Evolutionary conservation across 2,888 invertebrate genomes (phyloP).

Genomic region (Cistogaster globosa): DNA sequence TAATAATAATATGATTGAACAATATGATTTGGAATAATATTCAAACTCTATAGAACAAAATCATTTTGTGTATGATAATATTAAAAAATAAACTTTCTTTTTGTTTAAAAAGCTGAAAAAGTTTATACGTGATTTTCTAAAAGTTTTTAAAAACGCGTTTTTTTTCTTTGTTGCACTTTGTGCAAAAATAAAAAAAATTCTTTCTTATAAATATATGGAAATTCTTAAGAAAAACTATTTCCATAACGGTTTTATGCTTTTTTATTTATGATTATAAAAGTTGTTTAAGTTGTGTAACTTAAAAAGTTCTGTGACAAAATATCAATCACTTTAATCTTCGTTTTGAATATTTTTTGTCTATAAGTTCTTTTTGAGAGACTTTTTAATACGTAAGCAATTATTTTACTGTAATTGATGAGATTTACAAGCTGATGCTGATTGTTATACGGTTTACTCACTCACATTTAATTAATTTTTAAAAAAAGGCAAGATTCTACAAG

Average conservation of each 20-base stretch:
- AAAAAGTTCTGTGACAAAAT: slow-evolving; percentile 47
- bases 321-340: slow-evolving; percentile 55
- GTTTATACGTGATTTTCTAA: slow-evolving; percentile 44
- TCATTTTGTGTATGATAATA: slow-evolving; percentile 49
- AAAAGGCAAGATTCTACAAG: too few relatives aligned
- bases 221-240: slow-evolving; percentile 62
- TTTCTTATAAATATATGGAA: slow-evolving; percentile 41
- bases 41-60: slow-evolving; percentile 37
- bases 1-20: slow-evolving; percentile 56
- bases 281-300: slow-evolving; percentile 23
- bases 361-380: not conserved
- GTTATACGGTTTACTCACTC: too few relatives aligned
- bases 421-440: too few relatives aligned
- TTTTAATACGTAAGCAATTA: too few relatives aligned
- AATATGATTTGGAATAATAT: slow-evolving; percentile 7
- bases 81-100: slow-evolving; percentile 48
- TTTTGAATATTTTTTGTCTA: not conserved
- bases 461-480: too few relatives aligned
- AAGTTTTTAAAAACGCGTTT: slow-evolving; percentile 4
- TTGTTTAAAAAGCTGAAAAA: slow-evolving; percentile 15
- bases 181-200: not conserved
- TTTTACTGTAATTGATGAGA: too few relatives aligned
- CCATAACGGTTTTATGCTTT: slow-evolving; percentile 56
- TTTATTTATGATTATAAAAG: slow-evolving; percentile 39
- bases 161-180: not conserved